phyloP scores from a whole-genome alignment of 1,140 invertebrate species.

The Lepidotrigona ventralis region DNA sequence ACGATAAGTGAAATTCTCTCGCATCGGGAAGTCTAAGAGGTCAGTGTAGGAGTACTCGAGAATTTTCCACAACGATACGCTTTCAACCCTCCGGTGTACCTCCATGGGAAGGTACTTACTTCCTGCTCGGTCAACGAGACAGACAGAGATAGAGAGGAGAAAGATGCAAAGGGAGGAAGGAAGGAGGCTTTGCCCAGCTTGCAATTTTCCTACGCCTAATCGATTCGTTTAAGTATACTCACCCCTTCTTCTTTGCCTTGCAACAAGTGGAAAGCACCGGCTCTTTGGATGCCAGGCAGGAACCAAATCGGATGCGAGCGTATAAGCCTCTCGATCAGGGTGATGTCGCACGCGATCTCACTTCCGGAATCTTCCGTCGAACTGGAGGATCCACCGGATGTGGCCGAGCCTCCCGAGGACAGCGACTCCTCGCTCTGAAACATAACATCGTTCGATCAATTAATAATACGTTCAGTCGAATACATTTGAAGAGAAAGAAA shows the following conservation, averaged over 20 bases:
- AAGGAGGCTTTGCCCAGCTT: neutral
- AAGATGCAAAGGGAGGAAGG: neutral
- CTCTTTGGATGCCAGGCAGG: constrained; percentile 94
- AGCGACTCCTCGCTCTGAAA: constrained; percentile 77
- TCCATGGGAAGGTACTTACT: constrained; percentile 12
- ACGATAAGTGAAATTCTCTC: constrained; percentile 8
- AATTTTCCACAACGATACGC: constrained; percentile 21
- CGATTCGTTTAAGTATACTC: constrained; percentile 73
- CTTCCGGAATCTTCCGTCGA: constrained; percentile 74
- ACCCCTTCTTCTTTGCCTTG: constrained; percentile 96
- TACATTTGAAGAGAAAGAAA: neutral
- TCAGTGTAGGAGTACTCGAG: neutral
- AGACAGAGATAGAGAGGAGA: neutral
- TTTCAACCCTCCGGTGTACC: neutral
- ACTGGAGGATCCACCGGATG: constrained; percentile 72
- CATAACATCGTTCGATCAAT: neutral
- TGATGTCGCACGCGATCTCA: constrained; percentile 87
- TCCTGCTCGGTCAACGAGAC: neutral
- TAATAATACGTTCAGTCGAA: neutral
- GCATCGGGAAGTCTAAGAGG: neutral
- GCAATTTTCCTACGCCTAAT: constrained; percentile 44
- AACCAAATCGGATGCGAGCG: constrained; percentile 97
- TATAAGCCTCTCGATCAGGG: constrained; percentile 91
- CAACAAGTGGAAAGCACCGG: constrained; percentile 94
- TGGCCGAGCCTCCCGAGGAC: constrained; percentile 76